These are phyloP conservation scores for Athalia circularis DNA, from an alignment of 2,888 invertebrate species.

Conservation along the genomic window DNA sequence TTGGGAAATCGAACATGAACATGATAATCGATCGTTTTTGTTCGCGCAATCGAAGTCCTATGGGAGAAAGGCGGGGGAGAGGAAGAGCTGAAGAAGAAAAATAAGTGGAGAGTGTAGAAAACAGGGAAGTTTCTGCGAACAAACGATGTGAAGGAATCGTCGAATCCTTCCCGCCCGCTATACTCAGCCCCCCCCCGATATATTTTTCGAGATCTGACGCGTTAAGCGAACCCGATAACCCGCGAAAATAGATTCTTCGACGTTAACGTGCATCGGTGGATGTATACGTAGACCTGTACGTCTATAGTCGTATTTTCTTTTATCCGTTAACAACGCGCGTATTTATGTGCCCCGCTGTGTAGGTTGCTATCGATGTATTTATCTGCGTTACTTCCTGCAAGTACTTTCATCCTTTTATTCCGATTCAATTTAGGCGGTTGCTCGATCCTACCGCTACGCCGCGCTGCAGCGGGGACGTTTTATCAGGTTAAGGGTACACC, in stretches of 20 bases:
- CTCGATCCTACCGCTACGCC: no score
- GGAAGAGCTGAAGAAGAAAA: background rate
- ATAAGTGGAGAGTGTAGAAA: background rate
- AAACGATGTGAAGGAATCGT: conserved; percentile 7
- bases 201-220: conserved; percentile 36
- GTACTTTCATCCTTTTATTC: no score
- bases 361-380: no score
- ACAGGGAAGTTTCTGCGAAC: conserved; percentile 3
- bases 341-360: no score
- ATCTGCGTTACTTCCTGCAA: no score
- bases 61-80: background rate
- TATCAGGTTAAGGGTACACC: no score
- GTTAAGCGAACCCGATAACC: conserved; percentile 33
- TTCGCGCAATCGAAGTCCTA: conserved; percentile 6
- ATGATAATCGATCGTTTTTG: background rate
- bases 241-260: conserved; percentile 29
- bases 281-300: background rate
- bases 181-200: background rate
- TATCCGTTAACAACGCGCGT: no score
- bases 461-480: no score
- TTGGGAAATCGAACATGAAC: conserved; percentile 4
- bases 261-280: conserved; percentile 4
- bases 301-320: background rate
- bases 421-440: no score
- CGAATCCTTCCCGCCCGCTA: conserved; percentile 4